phyloP scores from a whole-genome alignment of 2,888 invertebrate genomes.

The Tinea pellionella region DNA sequence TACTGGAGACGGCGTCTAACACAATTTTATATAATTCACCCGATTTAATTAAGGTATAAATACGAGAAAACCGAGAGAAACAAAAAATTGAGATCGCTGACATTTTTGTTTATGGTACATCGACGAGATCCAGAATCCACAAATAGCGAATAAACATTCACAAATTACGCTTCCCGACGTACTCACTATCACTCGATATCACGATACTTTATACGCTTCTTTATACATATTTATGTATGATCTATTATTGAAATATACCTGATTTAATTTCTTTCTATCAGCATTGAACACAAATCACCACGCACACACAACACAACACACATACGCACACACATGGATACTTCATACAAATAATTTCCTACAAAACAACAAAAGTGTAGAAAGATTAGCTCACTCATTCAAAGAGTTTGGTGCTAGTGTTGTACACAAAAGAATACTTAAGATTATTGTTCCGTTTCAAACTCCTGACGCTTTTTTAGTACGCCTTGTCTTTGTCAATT shows the following conservation, averaged over 20 bases:
- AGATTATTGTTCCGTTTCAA: neutral
- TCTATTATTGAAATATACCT: slow-evolving; percentile 60
- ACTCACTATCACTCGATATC: slow-evolving; percentile 64
- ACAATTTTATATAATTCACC: slow-evolving; percentile 64
- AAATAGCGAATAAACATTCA: slow-evolving; percentile 63
- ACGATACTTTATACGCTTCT: slow-evolving; percentile 40
- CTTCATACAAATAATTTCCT: slow-evolving; percentile 21
- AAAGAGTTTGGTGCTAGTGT: slow-evolving; percentile 20
- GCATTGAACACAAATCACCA: slow-evolving; percentile 70
- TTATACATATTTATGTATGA: slow-evolving; percentile 62
- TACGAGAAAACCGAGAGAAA: slow-evolving; percentile 65
- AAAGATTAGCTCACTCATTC: slow-evolving; percentile 18
- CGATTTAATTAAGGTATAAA: slow-evolving; percentile 64
- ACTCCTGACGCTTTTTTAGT: neutral
- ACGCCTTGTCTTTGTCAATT: neutral
- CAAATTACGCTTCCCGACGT: slow-evolving; percentile 65
- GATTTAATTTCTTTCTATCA: slow-evolving; percentile 67
- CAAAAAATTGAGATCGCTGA: slow-evolving; percentile 71
- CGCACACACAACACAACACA: slow-evolving; percentile 70
- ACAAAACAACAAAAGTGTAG: slow-evolving; percentile 19
- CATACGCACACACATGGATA: slow-evolving; percentile 42
- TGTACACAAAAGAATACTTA: slow-evolving; percentile 10
- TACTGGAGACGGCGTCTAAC: slow-evolving; percentile 51
- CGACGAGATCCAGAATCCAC: slow-evolving; percentile 59
- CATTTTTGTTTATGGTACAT: slow-evolving; percentile 72